These are phyloP conservation scores for Entomyzon cyanotis DNA, from an alignment of 2,113 vertebrate genomes.

Conservation along the genomic window DNA sequence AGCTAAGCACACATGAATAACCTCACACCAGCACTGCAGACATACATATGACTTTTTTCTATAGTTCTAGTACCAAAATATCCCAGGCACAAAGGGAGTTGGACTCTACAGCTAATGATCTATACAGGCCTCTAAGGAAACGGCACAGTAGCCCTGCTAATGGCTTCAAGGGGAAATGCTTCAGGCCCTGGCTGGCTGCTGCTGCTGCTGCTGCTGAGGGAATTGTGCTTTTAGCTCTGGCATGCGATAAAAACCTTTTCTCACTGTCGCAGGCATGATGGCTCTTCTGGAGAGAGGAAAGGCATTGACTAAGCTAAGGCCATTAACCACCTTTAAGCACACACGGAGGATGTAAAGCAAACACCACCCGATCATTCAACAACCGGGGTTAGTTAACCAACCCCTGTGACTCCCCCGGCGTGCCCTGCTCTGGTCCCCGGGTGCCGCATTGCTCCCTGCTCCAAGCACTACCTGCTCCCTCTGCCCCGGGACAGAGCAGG, in stretches of 20 bases:
- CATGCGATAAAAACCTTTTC: not conserved
- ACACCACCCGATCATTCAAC: not conserved
- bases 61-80: not conserved
- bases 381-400: not conserved
- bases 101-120: not conserved
- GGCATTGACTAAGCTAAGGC: not conserved
- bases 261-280: not conserved
- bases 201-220: not conserved
- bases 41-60: not conserved
- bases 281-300: constrained; percentile 22
- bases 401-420: accelerated
- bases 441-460: accelerated
- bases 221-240: not conserved
- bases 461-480: not conserved
- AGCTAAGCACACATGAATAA: not conserved
- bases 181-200: not conserved
- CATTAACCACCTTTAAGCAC: not conserved
- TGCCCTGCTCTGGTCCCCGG: not conserved
- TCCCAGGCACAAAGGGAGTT: not conserved
- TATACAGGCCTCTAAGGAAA: not conserved
- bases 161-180: constrained; percentile 5
- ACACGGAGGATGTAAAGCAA: not conserved
- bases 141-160: not conserved
- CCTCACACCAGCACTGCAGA: not conserved
- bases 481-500: not conserved